Conservation (phyloP, 2,888 invertebrate species). For the Macroteleia sp. region DNA sequence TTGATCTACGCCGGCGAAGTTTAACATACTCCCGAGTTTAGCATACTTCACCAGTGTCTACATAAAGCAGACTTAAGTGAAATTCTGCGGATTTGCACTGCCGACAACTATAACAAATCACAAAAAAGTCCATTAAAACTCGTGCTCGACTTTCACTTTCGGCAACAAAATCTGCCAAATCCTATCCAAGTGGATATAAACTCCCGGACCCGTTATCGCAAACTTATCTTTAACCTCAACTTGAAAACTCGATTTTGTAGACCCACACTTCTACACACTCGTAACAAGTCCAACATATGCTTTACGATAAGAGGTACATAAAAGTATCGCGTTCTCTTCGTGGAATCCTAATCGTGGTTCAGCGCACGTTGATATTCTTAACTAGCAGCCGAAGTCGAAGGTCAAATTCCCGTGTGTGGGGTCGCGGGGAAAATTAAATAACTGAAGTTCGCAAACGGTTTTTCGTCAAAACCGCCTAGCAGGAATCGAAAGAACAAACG, state of each 20-base stretch:
- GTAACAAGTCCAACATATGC: conserved; percentile 49
- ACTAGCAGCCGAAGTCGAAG: conserved; percentile 45
- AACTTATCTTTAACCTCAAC: conserved; percentile 57
- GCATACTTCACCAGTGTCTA: conserved; percentile 45
- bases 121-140: conserved; percentile 57
- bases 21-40: conserved; percentile 48
- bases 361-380: conserved; percentile 58
- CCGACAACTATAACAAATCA: conserved; percentile 42
- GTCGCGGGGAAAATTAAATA: conserved; percentile 78
- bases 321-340: conserved; percentile 37
- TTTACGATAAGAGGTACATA: conserved; percentile 54
- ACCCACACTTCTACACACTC: background rate
- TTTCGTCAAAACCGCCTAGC: conserved; percentile 65
- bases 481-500: conserved; percentile 81
- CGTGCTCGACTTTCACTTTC: conserved; percentile 51
- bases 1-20: conserved; percentile 33
- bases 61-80: conserved; percentile 45
- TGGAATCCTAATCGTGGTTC: conserved; percentile 52
- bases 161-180: conserved; percentile 53
- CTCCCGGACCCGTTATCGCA: conserved; percentile 42
- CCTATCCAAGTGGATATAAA: conserved; percentile 53
- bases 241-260: conserved; percentile 48
- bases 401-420: conserved; percentile 25
- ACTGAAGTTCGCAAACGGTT: conserved; percentile 76
- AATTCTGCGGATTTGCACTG: conserved; percentile 47